Evolutionary conservation across 2,113 vertebrate genomes (phyloP).

Genomic region (Oncorhynchus clarkii): DNA sequence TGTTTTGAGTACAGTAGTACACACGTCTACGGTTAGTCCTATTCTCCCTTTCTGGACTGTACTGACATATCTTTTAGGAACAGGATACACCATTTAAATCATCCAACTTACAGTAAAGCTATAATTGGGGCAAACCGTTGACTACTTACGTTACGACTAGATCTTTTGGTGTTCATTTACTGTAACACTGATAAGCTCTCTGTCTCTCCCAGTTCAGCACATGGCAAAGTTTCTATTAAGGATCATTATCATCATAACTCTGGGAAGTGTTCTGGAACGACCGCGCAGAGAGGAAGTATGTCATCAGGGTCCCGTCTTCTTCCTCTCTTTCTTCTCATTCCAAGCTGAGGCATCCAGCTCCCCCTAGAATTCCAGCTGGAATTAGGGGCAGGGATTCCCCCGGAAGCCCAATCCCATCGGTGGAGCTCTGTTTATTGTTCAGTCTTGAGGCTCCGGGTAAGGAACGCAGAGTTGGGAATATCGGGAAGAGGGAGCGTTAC

Average conservation of each 20-base stretch:
- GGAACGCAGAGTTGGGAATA: slow-evolving; percentile 27
- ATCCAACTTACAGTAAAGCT: too few species aligned
- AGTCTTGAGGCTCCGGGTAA: slow-evolving; percentile 29
- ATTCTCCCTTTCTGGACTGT: too few species aligned
- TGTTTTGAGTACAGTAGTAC: too few species aligned
- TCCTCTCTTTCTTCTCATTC: slow-evolving; percentile 5
- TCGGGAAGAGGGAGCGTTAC: slow-evolving; percentile 30
- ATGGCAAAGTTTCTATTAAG: slow-evolving; percentile 40
- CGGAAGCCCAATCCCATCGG: slow-evolving; percentile 47
- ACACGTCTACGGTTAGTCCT: too few species aligned
- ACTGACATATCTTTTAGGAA: too few species aligned
- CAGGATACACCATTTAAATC: too few species aligned
- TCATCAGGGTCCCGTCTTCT: slow-evolving; percentile 46
- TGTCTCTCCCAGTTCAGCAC: slow-evolving; percentile 20
- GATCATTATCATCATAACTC: slow-evolving; percentile 48
- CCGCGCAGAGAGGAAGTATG: slow-evolving; percentile 22
- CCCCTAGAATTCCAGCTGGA: slow-evolving; percentile 24
- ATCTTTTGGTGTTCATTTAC: too few species aligned
- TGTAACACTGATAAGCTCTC: not conserved
- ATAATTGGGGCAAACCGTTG: too few species aligned
- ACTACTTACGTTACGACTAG: too few species aligned
- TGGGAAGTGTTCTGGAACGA: slow-evolving; percentile 34
- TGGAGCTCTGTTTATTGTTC: slow-evolving; percentile 63
- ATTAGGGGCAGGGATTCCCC: slow-evolving; percentile 62
- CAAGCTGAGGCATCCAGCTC: slow-evolving; percentile 38